These are phyloP conservation scores for Amphimedon queenslandica DNA, from an alignment of 37 sponge, comb jelly and placozoan species.

Conservation along the genomic window DNA sequence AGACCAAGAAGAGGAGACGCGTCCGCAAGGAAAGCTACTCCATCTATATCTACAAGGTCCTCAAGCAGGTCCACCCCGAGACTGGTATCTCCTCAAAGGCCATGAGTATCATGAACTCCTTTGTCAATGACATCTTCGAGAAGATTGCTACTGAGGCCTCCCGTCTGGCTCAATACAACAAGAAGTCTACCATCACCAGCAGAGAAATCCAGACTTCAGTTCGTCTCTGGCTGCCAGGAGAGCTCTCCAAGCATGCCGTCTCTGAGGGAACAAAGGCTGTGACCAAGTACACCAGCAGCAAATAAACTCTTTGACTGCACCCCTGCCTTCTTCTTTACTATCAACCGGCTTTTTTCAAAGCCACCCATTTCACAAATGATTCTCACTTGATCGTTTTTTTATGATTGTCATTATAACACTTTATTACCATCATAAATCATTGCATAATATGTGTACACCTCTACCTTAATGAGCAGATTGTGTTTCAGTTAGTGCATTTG, in stretches of 20 bases:
- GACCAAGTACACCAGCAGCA: constrained; percentile 87
- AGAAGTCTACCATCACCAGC: constrained; percentile 91
- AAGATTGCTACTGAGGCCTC: no score
- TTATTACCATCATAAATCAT: no score
- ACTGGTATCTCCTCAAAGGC: constrained; percentile 94
- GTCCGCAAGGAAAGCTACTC: no score
- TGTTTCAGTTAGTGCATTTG: no score
- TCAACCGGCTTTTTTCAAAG: constrained; percentile 63
- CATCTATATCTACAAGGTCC: constrained; percentile 98
- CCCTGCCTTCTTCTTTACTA: background rate
- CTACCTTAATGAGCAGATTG: no score
- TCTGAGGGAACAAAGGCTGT: constrained; percentile 95
- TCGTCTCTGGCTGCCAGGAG: constrained; percentile 89
- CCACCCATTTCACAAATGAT: constrained; percentile 43
- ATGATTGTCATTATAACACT: no score
- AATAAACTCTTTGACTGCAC: constrained; percentile 18
- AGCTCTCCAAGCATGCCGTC: constrained; percentile 93
- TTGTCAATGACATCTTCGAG: no score
- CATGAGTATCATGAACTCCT: constrained; percentile 99
- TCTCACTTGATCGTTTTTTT: background rate
- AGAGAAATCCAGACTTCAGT: constrained; percentile 96
- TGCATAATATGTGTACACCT: no score
- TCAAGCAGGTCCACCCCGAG: constrained; percentile 98
- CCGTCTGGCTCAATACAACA: constrained; percentile 97
- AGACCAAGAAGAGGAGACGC: no score